These are phyloP conservation scores for Asobara japonica DNA, from an alignment of 1,140 invertebrate species.

Conservation along the genomic window DNA sequence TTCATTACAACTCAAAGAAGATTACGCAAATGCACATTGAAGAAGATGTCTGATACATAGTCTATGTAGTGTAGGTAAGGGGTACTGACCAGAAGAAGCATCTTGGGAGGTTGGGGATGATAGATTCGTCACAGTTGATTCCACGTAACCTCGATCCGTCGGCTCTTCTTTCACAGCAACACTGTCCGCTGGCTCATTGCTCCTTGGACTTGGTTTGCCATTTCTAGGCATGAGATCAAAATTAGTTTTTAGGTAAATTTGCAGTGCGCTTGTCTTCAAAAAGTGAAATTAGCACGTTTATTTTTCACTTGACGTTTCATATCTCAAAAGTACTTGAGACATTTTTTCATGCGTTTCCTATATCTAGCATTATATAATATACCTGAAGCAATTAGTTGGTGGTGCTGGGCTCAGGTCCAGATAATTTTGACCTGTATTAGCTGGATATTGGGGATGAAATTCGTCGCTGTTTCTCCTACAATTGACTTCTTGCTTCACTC, in stretches of 20 bases:
- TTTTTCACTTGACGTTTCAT: neutral
- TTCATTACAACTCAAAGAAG: no score
- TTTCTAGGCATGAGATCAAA: conserved; percentile 20
- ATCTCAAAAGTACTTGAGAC: no score
- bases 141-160: conserved; percentile 50
- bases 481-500: conserved; percentile 48
- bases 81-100: conserved; percentile 41
- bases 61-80: no score
- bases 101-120: conserved; percentile 43
- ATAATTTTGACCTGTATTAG: conserved; percentile 41
- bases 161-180: conserved; percentile 54
- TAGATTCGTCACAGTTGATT: conserved; percentile 44
- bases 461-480: conserved; percentile 42
- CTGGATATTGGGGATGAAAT: conserved; percentile 44
- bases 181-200: conserved; percentile 41
- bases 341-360: no score
- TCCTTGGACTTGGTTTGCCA: conserved; percentile 40
- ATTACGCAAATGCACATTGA: no score
- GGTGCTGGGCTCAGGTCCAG: conserved; percentile 44
- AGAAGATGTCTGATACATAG: no score
- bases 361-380: conserved; percentile 2
- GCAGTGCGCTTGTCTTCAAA: neutral
- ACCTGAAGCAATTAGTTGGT: conserved; percentile 45
- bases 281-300: no score
- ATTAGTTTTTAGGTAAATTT: neutral